Evolutionary conservation across 2,113 vertebrate species (phyloP).

Genomic region (Triplophysa dalaica): DNA sequence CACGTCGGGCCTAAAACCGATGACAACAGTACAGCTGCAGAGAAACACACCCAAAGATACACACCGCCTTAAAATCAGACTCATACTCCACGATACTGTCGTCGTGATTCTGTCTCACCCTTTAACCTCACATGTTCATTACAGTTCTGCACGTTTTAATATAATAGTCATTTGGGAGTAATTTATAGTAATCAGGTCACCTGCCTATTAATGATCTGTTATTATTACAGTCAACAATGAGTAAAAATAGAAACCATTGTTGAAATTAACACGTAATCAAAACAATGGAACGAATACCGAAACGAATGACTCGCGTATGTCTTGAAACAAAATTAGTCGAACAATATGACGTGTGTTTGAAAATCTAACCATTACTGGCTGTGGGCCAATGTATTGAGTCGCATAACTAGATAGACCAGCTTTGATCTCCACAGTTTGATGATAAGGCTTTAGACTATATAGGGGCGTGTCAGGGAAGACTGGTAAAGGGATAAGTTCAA

Average conservation of each 20-base stretch:
- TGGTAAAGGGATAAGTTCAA: conserved; percentile 6
- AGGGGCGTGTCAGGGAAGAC: conserved; percentile 7
- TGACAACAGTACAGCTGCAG: conserved; percentile 43
- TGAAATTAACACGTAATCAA: neutral
- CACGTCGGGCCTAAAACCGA: conserved; percentile 41
- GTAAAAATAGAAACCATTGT: neutral
- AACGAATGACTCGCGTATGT: neutral
- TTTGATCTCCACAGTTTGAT: neutral
- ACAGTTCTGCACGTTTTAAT: neutral
- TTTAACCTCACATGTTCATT: conserved; percentile 2
- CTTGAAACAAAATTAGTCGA: neutral
- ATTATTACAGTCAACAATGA: neutral
- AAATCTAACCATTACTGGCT: neutral
- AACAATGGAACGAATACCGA: neutral
- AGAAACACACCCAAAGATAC: conserved; percentile 56
- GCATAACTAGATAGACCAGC: neutral
- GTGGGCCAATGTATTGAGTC: neutral
- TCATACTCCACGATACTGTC: neutral
- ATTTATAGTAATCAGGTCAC: neutral
- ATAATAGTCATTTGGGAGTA: neutral
- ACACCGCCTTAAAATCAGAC: neutral
- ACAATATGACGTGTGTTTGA: neutral
- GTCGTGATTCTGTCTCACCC: neutral
- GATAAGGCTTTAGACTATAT: neutral
- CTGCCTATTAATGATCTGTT: neutral